Base-by-base conservation (phyloP, 2,113 vertebrate species). In the Poecilia latipinna region DNA sequence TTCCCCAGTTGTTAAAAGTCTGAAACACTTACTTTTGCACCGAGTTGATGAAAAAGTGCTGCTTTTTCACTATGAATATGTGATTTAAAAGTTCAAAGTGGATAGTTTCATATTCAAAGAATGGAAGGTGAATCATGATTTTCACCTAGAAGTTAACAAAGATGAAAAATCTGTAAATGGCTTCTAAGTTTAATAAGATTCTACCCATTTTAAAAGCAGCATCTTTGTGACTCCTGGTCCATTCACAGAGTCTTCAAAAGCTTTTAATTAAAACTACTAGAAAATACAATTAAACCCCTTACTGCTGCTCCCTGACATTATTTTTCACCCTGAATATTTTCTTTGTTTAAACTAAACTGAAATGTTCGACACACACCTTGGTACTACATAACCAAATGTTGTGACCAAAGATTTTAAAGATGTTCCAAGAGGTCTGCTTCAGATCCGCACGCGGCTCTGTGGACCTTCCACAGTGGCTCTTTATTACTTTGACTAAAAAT, bases 41-140 rank as follows among this genome's bases (percentile, higher is more conserved):
- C 68, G 77, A 24, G 54, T 24, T 32, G 54, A 82, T 77, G 74
- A 85, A 72, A 76, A 86, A 75, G 69, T 67, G 26, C 8, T 70
- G 77, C 57, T 57, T 61, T 76, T 61, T 77, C 17, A 22, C 6
- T 82, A 79, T 83, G 74, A 71, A 74, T 75, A 62, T 86, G 70
- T 79, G 70, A 62, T 74, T 84, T 74, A 74, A 74, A 69, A 82
- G 77, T 82, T 90, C 87, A 92, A 89, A 89, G 72, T 54, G 7
- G 54, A 42, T 62, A 24, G 12, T 81, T 80, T 77, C 63, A 44
- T 82, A 72, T 85, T 84, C 85, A 73, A 69, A 57, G 78, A 68
- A 37, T 51, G 48, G 70, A 31, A 70, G 6, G 51, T 66, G 69
- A 82, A 75, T 83, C 51, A 33, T 10, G 68, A 81, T 67, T 82